phyloP scores from a whole-genome alignment of 2,113 vertebrate species.

The Pao palembangensis region DNA sequence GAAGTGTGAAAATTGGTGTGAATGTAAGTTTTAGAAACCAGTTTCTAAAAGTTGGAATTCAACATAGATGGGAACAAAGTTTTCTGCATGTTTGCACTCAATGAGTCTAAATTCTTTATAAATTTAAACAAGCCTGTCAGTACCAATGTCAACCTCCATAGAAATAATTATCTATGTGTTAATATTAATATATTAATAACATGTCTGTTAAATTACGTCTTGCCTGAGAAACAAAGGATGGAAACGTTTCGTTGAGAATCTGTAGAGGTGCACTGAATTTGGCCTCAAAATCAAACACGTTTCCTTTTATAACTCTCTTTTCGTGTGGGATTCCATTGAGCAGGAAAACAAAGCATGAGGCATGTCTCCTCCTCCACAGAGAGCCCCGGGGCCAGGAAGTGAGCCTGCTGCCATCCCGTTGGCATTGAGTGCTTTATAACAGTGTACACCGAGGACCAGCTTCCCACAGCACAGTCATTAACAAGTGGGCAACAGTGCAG shows the following conservation, averaged over 20 bases:
- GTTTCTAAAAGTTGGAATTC: neutral
- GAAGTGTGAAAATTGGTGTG: neutral
- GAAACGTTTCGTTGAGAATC: slow-evolving; percentile 17
- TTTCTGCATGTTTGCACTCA: neutral
- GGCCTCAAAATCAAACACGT: slow-evolving; percentile 39
- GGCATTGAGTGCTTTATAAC: slow-evolving; percentile 77
- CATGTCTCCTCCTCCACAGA: slow-evolving; percentile 66
- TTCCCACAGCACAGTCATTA: slow-evolving; percentile 70
- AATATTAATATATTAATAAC: too few species aligned
- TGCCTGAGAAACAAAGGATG: neutral
- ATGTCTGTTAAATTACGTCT: slow-evolving; percentile 4
- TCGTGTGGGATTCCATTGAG: slow-evolving; percentile 51
- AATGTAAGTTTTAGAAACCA: neutral
- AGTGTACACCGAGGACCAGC: slow-evolving; percentile 66
- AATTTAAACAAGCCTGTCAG: slow-evolving; percentile 2
- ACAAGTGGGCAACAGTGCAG: slow-evolving; percentile 65
- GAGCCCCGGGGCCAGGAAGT: slow-evolving; percentile 67
- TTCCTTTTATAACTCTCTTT: slow-evolving; percentile 40
- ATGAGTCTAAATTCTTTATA: neutral
- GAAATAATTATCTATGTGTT: slow-evolving; percentile 13
- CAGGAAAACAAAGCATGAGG: slow-evolving; percentile 72
- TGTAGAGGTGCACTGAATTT: slow-evolving; percentile 28
- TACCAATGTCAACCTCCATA: slow-evolving; percentile 13
- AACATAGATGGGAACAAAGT: neutral
- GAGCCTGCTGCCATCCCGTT: slow-evolving; percentile 76